A percentile compares a stretch with the other conserved stretches of the same genome.
Conservation (phyloP, 2,888 invertebrate species). For the Cephus pulcher region DNA sequence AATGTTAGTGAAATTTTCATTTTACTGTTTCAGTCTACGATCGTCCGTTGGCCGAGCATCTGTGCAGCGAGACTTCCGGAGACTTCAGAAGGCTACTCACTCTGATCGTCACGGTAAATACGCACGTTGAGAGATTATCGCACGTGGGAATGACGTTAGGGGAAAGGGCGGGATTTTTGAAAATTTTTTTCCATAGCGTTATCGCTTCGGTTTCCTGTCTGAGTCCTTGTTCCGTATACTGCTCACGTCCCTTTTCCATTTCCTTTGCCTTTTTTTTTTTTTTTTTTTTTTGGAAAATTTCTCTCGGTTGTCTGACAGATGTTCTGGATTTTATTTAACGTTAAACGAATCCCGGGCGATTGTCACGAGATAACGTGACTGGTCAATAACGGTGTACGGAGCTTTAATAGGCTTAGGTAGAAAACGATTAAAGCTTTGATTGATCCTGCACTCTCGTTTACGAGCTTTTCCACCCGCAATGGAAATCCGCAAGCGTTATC, state of each 20-base stretch:
- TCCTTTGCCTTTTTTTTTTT: background rate
- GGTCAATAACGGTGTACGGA: background rate
- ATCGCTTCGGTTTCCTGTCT: background rate
- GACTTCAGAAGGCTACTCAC: slow-evolving; percentile 82
- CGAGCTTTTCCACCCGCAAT: background rate
- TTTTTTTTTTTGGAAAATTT: background rate
- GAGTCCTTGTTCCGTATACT: background rate
- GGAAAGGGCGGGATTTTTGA: background rate
- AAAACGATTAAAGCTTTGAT: slow-evolving; percentile 7
- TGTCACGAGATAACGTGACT: background rate
- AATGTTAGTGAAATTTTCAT: background rate
- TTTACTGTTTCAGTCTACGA: slow-evolving; percentile 71
- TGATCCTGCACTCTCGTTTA: background rate
- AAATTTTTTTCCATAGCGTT: background rate
- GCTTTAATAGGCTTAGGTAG: background rate
- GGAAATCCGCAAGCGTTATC: background rate
- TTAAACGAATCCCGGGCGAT: background rate
- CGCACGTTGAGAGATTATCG: background rate
- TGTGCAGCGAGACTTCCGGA: slow-evolving; percentile 82
- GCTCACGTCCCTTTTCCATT: background rate
- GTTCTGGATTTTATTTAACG: too few species aligned
- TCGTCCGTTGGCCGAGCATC: slow-evolving; percentile 78
- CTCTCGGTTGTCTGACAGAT: too few species aligned
- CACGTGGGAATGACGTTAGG: background rate
- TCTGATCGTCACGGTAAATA: slow-evolving; percentile 75